Evolutionary conservation across 1,140 invertebrate genomes (phyloP).

Genomic region (Drosophila littoralis): DNA sequence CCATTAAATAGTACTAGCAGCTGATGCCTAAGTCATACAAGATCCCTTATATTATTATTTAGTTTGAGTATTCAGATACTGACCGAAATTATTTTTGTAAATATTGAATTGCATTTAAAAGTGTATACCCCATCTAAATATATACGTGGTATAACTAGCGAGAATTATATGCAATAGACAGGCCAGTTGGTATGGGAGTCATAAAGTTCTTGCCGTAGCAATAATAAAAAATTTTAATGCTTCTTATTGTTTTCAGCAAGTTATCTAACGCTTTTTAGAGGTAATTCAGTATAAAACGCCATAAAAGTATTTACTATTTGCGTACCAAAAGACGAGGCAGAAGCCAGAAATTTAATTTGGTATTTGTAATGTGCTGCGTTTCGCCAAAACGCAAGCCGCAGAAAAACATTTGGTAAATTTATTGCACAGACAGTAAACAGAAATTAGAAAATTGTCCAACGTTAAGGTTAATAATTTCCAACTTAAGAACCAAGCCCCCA

Average conservation of each 20-base stretch:
- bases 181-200: slow-evolving; percentile 30
- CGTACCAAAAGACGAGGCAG: slow-evolving; percentile 1
- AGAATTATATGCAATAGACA: slow-evolving; percentile 63
- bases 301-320: slow-evolving; percentile 47
- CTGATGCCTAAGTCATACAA: too few relatives aligned
- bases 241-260: slow-evolving; percentile 70
- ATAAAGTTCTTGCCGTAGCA: slow-evolving; percentile 68
- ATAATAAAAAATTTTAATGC: slow-evolving; percentile 77
- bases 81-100: too few relatives aligned
- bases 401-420: slow-evolving; percentile 37
- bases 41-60: too few relatives aligned
- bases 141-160: neutral
- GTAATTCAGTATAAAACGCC: slow-evolving; percentile 46
- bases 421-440: slow-evolving; percentile 24
- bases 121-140: neutral
- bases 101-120: too few relatives aligned
- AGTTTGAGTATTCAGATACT: too few relatives aligned
- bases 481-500: neutral
- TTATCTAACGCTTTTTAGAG: slow-evolving; percentile 63
- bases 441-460: slow-evolving; percentile 25
- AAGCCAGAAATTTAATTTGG: slow-evolving; percentile 40
- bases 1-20: too few relatives aligned
- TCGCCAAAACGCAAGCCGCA: slow-evolving; percentile 25
- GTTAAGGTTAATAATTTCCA: neutral
- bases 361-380: slow-evolving; percentile 39